Evolutionary conservation across 2,113 vertebrate species (phyloP).

Genomic region (Nesogale talazaci): DNA sequence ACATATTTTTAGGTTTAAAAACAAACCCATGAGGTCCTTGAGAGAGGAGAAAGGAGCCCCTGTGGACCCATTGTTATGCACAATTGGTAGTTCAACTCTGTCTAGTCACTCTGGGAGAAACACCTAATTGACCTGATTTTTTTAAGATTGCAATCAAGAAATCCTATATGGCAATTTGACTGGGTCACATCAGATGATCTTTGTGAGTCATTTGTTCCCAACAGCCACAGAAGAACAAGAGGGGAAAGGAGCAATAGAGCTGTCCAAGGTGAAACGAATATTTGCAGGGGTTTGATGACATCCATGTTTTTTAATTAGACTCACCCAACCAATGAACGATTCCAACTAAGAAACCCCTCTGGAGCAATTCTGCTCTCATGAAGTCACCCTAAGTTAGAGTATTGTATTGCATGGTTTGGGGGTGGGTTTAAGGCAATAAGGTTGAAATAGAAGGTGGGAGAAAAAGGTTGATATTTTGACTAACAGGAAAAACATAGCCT

Average conservation of each 20-base stretch:
- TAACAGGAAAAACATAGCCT: neutral
- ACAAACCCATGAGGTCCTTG: neutral
- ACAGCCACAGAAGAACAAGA: neutral
- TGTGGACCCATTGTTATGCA: neutral
- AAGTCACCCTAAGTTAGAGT: neutral
- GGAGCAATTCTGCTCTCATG: neutral
- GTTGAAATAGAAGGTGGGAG: neutral
- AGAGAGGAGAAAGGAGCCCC: neutral
- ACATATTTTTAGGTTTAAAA: neutral
- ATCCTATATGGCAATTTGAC: neutral
- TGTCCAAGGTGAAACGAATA: neutral
- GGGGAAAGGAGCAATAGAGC: neutral
- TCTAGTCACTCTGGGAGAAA: neutral
- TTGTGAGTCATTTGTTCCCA: neutral
- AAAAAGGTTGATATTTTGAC: neutral
- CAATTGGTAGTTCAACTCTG: neutral
- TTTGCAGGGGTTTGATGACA: neutral
- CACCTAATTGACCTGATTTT: neutral
- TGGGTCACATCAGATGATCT: neutral
- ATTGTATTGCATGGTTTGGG: neutral
- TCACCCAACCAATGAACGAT: neutral
- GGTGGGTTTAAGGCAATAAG: neutral
- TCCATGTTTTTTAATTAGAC: neutral
- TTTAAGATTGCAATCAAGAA: neutral
- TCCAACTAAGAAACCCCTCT: neutral